Evolutionary conservation across 2,797 vertebrate species (phyloP).

Genomic region (Sebastes nivosus): DNA sequence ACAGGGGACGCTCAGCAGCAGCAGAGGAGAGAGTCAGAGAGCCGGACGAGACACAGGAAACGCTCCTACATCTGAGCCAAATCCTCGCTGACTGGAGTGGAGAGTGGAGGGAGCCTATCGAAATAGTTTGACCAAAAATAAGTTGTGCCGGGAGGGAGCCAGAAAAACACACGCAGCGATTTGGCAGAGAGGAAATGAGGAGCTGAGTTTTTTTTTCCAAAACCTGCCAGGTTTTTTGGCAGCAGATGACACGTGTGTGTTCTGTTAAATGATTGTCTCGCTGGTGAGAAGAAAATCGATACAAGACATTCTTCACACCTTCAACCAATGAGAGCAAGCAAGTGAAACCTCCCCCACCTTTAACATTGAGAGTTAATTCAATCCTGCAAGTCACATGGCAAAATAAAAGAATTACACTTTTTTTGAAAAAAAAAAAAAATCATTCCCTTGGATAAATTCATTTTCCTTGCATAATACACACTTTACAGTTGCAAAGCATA

Average conservation of each 20-base stretch:
- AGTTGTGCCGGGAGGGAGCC: conserved; percentile 57
- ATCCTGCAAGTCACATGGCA: not conserved
- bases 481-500: not conserved
- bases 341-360: not conserved
- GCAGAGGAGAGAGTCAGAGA: not conserved
- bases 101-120: conserved; percentile 13
- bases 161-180: conserved; percentile 57
- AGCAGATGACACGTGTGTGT: conserved; percentile 69
- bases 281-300: conserved; percentile 34
- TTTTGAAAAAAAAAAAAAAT: not conserved
- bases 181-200: conserved; percentile 42
- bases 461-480: not conserved
- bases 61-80: conserved; percentile 35
- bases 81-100: conserved; percentile 23
- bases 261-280: conserved; percentile 52
- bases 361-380: conserved; percentile 52
- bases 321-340: conserved; percentile 24
- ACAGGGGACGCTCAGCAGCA: conserved; percentile 30
- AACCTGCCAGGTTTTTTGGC: conserved; percentile 65
- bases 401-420: not conserved
- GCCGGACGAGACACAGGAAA: conserved; percentile 25
- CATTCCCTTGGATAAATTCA: not conserved
- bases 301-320: conserved; percentile 39
- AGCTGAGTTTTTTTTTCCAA: not conserved
- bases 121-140: conserved; percentile 67